Evolutionary conservation across 2,888 invertebrate species (phyloP).

Genomic region (Pachydiplax longipennis): DNA sequence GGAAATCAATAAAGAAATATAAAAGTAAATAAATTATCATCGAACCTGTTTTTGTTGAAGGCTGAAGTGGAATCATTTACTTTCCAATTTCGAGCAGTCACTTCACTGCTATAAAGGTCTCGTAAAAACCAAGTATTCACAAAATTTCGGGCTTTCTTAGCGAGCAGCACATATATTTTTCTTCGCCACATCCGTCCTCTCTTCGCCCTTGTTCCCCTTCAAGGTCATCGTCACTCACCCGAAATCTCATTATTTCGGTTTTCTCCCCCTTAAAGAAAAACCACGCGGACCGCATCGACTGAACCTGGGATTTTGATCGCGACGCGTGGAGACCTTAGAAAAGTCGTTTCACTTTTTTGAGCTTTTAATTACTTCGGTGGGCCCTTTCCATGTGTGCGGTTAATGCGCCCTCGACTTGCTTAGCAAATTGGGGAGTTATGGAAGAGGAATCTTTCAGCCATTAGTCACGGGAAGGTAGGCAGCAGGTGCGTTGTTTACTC

Average conservation of each 20-base stretch:
- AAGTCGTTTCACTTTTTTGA: neutral
- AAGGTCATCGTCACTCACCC: constrained; percentile 17
- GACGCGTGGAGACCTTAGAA: no score
- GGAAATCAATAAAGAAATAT: no score
- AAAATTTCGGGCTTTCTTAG: no score
- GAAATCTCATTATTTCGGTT: neutral
- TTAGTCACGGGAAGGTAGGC: constrained; percentile 14
- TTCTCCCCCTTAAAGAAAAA: neutral
- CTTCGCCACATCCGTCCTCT: neutral
- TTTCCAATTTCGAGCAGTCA: no score
- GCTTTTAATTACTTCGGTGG: neutral
- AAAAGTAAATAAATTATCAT: no score
- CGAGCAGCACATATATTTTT: no score
- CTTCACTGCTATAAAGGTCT: no score
- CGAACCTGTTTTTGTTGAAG: no score
- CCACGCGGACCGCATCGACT: neutral
- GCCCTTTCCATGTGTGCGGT: neutral
- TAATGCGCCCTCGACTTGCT: no score
- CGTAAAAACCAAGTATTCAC: no score
- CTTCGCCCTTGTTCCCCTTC: neutral
- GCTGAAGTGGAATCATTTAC: no score
- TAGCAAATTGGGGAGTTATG: neutral
- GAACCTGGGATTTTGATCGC: neutral
- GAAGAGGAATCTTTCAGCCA: constrained; percentile 13
- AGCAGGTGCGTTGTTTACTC: constrained; percentile 17